Percentiles rank a stretch among this genome's conserved stretches.
Conservation (phyloP, 1,140 invertebrate genomes). For the Euschistus heros region DNA sequence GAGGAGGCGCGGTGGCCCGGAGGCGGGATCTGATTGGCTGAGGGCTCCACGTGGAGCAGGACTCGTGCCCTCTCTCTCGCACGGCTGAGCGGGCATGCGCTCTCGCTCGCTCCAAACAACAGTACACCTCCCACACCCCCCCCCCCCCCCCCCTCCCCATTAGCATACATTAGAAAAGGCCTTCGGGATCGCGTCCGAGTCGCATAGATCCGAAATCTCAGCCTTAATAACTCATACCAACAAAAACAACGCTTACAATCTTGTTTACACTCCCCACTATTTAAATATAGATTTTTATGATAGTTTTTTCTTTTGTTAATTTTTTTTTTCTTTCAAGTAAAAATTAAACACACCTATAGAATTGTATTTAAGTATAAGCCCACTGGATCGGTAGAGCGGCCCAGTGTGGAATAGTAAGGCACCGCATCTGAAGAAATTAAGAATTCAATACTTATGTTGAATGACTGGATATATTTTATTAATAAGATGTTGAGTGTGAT, state of each 20-base stretch:
- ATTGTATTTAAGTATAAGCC: too few relatives aligned
- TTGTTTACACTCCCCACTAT: too few relatives aligned
- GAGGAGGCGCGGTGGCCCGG: neutral
- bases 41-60: conserved; percentile 2
- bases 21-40: neutral
- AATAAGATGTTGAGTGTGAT: too few relatives aligned
- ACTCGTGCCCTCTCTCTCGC: neutral
- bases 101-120: conserved; percentile 1
- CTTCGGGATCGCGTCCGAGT: neutral
- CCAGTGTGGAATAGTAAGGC: too few relatives aligned
- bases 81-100: neutral
- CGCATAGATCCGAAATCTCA: conserved; percentile 1
- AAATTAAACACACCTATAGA: too few relatives aligned
- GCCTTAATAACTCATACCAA: conserved; percentile 8
- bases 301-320: too few relatives aligned
- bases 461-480: too few relatives aligned
- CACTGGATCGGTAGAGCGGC: too few relatives aligned
- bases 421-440: too few relatives aligned
- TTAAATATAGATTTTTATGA: too few relatives aligned
- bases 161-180: conserved; percentile 3
- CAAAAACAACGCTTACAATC: conserved; percentile 4
- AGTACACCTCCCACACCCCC: neutral
- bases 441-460: too few relatives aligned
- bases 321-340: too few relatives aligned
- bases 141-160: neutral